These are phyloP conservation scores for Mellivora capensis DNA, from an alignment of 2,113 vertebrate species.

Conservation along the genomic window DNA sequence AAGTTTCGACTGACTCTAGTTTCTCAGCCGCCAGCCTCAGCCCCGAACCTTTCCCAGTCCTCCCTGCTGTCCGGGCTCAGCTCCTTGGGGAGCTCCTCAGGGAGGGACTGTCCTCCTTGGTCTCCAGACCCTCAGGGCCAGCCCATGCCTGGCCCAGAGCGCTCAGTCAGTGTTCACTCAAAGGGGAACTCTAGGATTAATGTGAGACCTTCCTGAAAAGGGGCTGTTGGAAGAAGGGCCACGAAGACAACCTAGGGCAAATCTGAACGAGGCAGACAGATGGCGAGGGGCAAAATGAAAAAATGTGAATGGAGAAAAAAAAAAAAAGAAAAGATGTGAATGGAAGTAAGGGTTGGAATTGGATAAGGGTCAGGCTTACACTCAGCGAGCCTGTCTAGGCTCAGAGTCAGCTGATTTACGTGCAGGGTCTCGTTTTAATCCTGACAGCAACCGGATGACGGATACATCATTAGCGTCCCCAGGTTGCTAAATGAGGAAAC, in stretches of 20 bases:
- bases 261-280: neutral
- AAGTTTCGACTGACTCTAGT: neutral
- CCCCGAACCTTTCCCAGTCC: neutral
- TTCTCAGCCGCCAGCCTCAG: neutral
- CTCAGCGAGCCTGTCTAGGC: neutral
- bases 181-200: neutral
- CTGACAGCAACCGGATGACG: neutral
- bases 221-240: neutral
- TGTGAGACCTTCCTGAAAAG: neutral
- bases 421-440: neutral
- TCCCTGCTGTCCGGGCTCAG: neutral
- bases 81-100: rapidly evolving
- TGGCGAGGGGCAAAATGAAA: neutral
- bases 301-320: too few species aligned
- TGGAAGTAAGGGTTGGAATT: neutral
- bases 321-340: too few species aligned
- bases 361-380: neutral
- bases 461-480: neutral
- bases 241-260: neutral
- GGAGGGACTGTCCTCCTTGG: neutral
- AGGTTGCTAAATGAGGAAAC: neutral
- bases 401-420: neutral
- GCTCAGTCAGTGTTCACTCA: neutral
- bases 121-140: neutral
- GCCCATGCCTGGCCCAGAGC: neutral